These are phyloP conservation scores for Himalopsyche anomala DNA, from an alignment of 2,888 invertebrate genomes.

Conservation along the genomic window DNA sequence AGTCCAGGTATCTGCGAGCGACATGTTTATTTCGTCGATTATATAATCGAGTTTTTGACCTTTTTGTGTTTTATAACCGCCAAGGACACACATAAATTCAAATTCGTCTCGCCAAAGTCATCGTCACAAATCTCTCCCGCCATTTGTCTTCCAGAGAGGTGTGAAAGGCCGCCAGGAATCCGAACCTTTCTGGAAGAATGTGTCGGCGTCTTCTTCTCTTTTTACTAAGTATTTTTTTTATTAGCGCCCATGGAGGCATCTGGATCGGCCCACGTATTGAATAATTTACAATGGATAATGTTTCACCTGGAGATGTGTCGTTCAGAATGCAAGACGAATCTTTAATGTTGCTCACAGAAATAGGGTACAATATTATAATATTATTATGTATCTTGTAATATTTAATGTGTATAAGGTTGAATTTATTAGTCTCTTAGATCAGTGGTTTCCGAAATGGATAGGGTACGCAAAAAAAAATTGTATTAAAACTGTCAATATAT, in stretches of 20 bases:
- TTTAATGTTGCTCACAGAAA: not conserved
- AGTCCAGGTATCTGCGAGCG: too few relatives aligned
- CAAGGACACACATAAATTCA: not conserved
- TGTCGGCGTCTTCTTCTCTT: not conserved
- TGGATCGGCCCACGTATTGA: not conserved
- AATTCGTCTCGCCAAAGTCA: constrained; percentile 22
- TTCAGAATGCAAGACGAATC: constrained; percentile 23
- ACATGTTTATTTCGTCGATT: too few relatives aligned
- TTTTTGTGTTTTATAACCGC: not conserved
- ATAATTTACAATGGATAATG: constrained; percentile 30
- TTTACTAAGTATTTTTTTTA: constrained; percentile 7
- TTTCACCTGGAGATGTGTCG: not conserved
- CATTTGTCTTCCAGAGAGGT: constrained; percentile 14
- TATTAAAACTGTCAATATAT: too few relatives aligned
- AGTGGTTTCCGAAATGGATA: too few relatives aligned
- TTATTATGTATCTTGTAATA: not conserved
- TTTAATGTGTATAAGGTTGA: not conserved
- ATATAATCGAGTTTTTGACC: too few relatives aligned
- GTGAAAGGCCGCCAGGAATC: constrained; percentile 5
- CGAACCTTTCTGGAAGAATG: constrained; percentile 29
- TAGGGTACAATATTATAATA: not conserved
- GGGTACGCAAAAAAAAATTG: too few relatives aligned
- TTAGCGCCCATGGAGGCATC: constrained; percentile 1
- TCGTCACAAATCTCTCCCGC: not conserved
- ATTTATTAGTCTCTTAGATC: not conserved